Evolutionary conservation across 2,113 vertebrate species (phyloP), one percentile per base, ranked within the genome.

Genomic region (Steatornis caripensis): DNA sequence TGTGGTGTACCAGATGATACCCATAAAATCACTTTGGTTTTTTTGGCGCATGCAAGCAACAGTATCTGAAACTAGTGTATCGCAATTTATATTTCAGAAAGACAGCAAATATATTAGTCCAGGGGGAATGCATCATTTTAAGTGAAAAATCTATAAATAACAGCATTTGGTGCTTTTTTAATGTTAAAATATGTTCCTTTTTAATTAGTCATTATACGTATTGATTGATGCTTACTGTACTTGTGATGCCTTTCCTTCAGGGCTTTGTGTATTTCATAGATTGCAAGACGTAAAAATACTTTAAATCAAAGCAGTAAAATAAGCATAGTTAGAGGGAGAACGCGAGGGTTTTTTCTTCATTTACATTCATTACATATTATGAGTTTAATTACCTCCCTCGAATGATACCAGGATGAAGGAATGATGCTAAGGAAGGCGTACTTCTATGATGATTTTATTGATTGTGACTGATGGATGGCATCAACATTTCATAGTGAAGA

Each of bases 391-490:
- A 98, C 97, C 98, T 98, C 97, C 96, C 97, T 98, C 98, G 97
- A 98, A 98, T 98, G 98, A 98, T 98, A 95, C 94, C 69, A 19
- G 96, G 96, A 69, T 95, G 97, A 97, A 97, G 97, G 96, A 86
- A 97, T 93, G 98, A 95, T 97, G 97, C 97, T 97, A 74, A 97
- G 89, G 97, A 97, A 98, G 98, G 98, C 96, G 95, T 97, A 95
- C 95, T 98, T 97, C 97, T 85, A 51, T 96, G 98, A 97, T 98
- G 98, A 98, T 99, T 98, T 98, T 98, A 99, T 98, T 98, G 98
- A 98, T 98, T 98, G 97, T 98, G 98, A 98, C 98, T 98, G 98
- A 98, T 98, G 98, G 98, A 98, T 98, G 98, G 98, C 98, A 98
- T 98, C 98, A 98, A 98, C 98, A 98, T 99, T 98, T 98, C 98